A percentile compares a stretch with the other conserved stretches of the same genome.
Evolutionary conservation across 1,140 invertebrate species (phyloP).

Genomic region (Ceratosolen fusciceps): DNA sequence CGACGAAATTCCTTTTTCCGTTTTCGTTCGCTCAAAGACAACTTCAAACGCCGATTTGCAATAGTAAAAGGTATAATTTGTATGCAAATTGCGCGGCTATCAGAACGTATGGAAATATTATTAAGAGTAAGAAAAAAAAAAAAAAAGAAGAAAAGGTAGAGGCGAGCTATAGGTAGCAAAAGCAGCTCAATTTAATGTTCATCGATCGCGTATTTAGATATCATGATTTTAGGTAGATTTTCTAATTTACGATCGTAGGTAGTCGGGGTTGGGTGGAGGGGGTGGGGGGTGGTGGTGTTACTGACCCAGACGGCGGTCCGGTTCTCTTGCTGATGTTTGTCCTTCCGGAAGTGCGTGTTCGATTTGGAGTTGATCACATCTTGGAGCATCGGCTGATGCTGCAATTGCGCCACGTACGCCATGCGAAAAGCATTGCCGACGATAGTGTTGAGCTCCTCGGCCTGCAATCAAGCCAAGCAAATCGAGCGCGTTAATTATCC

Average conservation of each 20-base stretch:
- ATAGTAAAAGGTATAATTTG: background rate
- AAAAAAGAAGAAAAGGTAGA: too few relatives aligned
- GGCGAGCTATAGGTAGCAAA: too few relatives aligned
- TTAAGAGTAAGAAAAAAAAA: too few relatives aligned
- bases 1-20: background rate
- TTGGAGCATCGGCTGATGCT: conserved; percentile 75
- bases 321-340: conserved; percentile 61
- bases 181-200: too few relatives aligned
- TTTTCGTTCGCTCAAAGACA: conserved; percentile 2
- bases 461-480: conserved; percentile 74
- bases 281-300: background rate
- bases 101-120: background rate
- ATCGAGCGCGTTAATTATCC: background rate
- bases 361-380: conserved; percentile 71
- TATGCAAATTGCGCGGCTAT: background rate
- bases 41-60: background rate
- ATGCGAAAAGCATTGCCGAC: conserved; percentile 93
- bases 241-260: too few relatives aligned
- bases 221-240: too few relatives aligned
- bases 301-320: conserved; percentile 73
- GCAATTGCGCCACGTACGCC: conserved; percentile 89
- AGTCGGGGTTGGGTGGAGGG: too few relatives aligned
- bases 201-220: too few relatives aligned
- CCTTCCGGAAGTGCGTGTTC: conserved; percentile 65
- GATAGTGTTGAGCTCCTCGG: conserved; percentile 88